Conservation (phyloP, 37 sponge, comb jelly and placozoan species). For the Tethya wilhelma region DNA sequence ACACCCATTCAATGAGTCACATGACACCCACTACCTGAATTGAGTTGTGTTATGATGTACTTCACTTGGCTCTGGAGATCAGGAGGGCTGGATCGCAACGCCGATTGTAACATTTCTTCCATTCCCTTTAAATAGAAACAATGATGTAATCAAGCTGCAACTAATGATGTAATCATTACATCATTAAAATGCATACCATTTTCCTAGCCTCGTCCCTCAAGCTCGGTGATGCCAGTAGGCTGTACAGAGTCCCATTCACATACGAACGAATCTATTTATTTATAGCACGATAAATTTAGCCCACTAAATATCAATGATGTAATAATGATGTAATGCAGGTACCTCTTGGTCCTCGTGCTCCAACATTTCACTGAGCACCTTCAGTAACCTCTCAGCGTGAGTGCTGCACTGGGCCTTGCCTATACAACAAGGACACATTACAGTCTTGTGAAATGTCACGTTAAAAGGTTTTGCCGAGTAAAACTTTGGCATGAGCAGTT, state of each 20-base stretch:
- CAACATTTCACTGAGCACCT: conserved; percentile 59
- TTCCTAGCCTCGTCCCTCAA: conserved; percentile 51
- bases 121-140: conserved; percentile 48
- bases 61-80: conserved; percentile 67
- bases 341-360: conserved; percentile 78
- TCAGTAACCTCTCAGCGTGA: conserved; percentile 14
- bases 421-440: neutral
- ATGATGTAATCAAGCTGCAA: neutral
- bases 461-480: neutral
- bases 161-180: neutral
- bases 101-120: conserved; percentile 56
- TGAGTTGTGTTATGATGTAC: conserved; percentile 68
- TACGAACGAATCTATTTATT: conserved; percentile 77
- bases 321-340: no score
- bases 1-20: neutral
- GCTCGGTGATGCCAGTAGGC: conserved; percentile 54
- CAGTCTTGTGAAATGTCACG: neutral
- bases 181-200: conserved; percentile 42
- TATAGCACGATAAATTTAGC: no score
- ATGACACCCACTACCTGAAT: conserved; percentile 8
- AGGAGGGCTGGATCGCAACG: conserved; percentile 49
- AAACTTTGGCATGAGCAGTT: no score
- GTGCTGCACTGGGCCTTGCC: conserved; percentile 48
- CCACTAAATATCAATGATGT: no score
- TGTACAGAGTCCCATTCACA: conserved; percentile 86